phyloP scores from a whole-genome alignment of 2,113 vertebrate species.

The Phaethornis superciliosus region DNA sequence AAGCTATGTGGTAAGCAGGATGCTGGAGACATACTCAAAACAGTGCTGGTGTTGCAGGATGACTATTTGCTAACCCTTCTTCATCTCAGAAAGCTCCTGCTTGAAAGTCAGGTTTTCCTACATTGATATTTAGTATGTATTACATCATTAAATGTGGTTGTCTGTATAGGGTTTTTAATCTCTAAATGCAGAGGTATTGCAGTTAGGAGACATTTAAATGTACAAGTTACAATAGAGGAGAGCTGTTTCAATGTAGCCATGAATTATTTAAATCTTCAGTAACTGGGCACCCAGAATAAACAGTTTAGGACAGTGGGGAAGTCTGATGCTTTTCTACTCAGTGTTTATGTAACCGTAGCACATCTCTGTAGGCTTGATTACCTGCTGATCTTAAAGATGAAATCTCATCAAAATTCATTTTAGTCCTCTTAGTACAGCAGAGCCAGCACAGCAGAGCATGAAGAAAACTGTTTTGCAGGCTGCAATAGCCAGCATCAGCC shows the following conservation, averaged over 20 bases:
- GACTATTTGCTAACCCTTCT: neutral
- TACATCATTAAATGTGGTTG: neutral
- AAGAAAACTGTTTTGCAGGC: neutral
- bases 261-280: neutral
- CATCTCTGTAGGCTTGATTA: neutral
- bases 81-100: neutral
- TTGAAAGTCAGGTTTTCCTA: neutral
- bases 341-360: neutral
- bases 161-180: neutral
- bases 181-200: neutral
- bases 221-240: neutral
- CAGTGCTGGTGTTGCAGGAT: rapidly evolving
- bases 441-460: neutral
- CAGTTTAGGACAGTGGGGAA: neutral
- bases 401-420: neutral
- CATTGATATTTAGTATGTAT: neutral
- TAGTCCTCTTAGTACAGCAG: neutral
- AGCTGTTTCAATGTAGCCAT: neutral
- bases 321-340: neutral
- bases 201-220: neutral
- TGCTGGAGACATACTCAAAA: neutral
- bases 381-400: neutral
- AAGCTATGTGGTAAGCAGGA: neutral
- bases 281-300: neutral
- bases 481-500: neutral